These are phyloP conservation scores for Philereme vetulata DNA, from an alignment of 2,888 invertebrate genomes.

Conservation along the genomic window DNA sequence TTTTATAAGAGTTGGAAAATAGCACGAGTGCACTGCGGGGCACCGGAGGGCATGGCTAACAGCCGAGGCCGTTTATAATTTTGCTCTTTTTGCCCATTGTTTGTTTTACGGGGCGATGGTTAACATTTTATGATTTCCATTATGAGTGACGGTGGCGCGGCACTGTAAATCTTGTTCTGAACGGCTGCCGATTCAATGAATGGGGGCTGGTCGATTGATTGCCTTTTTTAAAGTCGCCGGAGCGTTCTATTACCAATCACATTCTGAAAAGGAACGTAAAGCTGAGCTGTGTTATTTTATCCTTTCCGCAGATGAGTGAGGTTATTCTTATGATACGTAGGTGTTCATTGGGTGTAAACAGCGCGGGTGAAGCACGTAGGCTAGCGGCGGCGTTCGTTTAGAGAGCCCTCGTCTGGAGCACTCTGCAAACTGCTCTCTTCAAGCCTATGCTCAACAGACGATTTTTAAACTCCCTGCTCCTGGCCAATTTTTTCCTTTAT, in stretches of 20 bases:
- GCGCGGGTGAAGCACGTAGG: conserved; percentile 56
- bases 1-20: conserved; percentile 55
- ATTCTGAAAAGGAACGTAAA: conserved; percentile 35
- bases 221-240: conserved; percentile 51
- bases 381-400: conserved; percentile 61
- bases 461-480: conserved; percentile 56
- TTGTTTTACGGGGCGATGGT: conserved; percentile 75
- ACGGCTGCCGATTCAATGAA: conserved; percentile 77
- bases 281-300: conserved; percentile 31
- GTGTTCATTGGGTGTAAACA: conserved; percentile 68
- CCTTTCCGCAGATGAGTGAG: conserved; percentile 33
- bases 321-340: conserved; percentile 48
- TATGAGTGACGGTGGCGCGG: conserved; percentile 62
- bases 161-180: conserved; percentile 71
- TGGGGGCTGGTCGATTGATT: conserved; percentile 57
- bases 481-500: conserved; percentile 57
- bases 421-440: conserved; percentile 73
- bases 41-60: conserved; percentile 57
- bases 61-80: conserved; percentile 59
- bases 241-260: conserved; percentile 50
- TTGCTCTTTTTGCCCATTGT: conserved; percentile 80
- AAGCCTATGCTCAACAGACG: conserved; percentile 61
- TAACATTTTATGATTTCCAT: conserved; percentile 78
- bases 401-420: conserved; percentile 63
- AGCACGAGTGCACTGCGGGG: conserved; percentile 50